These are phyloP conservation scores for Acleris sparsana DNA, from an alignment of 2,888 invertebrate genomes.

Conservation along the genomic window DNA sequence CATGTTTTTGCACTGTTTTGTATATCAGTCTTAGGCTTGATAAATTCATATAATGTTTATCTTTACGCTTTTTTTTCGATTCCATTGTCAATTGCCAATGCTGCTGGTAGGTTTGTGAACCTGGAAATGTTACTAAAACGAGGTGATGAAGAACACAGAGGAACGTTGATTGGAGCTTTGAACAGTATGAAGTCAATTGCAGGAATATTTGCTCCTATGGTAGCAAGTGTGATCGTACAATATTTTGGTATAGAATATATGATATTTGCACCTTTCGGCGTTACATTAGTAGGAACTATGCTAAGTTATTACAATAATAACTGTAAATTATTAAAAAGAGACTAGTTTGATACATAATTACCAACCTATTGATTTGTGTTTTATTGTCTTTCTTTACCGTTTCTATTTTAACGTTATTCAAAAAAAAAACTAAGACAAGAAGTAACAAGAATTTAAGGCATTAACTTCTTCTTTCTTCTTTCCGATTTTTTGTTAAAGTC, in stretches of 20 bases:
- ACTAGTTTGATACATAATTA: slow-evolving; percentile 44
- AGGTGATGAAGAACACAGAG: slow-evolving; percentile 79
- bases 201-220: slow-evolving; percentile 84
- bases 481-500: too few relatives aligned
- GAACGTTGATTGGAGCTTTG: slow-evolving; percentile 85
- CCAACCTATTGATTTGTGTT: too few relatives aligned
- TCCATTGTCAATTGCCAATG: slow-evolving; percentile 82
- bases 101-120: slow-evolving; percentile 82
- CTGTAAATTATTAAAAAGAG: slow-evolving; percentile 56
- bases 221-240: slow-evolving; percentile 83
- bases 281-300: slow-evolving; percentile 66
- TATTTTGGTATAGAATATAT: slow-evolving; percentile 76
- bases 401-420: too few relatives aligned
- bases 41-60: slow-evolving; percentile 73
- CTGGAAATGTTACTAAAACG: slow-evolving; percentile 84
- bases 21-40: slow-evolving; percentile 76
- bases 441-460: too few relatives aligned
- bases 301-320: slow-evolving; percentile 62
- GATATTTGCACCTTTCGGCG: slow-evolving; percentile 68
- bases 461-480: too few relatives aligned
- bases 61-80: slow-evolving; percentile 78
- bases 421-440: too few relatives aligned
- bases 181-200: slow-evolving; percentile 85
- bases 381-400: too few relatives aligned
- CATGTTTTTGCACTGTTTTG: slow-evolving; percentile 81